Conservation (phyloP, 2,888 invertebrate genomes). For the Megalurothrips usitatus region DNA sequence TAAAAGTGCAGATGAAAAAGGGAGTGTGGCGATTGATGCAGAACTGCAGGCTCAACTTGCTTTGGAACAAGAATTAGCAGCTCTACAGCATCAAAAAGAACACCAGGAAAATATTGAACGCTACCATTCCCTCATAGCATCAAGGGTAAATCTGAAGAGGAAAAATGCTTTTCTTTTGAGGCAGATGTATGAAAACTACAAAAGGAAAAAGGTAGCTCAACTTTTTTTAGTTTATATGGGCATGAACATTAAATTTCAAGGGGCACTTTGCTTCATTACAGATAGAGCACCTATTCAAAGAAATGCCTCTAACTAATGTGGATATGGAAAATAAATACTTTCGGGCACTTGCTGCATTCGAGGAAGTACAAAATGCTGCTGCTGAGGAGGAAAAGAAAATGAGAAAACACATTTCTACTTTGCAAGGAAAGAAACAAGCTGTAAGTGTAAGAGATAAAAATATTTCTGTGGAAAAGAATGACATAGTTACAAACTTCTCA, state of each 20-base stretch:
- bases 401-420: not conserved
- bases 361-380: constrained; percentile 37
- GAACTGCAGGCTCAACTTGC: not conserved
- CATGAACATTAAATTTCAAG: not conserved
- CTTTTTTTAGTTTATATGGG: not conserved
- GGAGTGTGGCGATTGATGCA: not conserved
- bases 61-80: not conserved
- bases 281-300: constrained; percentile 44
- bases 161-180: constrained; percentile 44
- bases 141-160: constrained; percentile 32
- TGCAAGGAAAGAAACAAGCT: not conserved
- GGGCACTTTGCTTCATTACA: constrained; percentile 30
- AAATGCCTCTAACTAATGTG: constrained; percentile 38
- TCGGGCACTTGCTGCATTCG: constrained; percentile 41
- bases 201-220: constrained; percentile 41
- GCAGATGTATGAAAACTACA: constrained; percentile 44
- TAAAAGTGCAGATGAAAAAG: not conserved
- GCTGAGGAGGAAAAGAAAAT: not conserved
- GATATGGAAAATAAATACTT: constrained; percentile 42
- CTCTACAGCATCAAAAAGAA: not conserved
- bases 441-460: not conserved
- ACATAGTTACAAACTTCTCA: not conserved
- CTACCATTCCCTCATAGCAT: not conserved
- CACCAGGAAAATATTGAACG: not conserved
- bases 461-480: not conserved